Conservation (phyloP, 2,888 invertebrate species). For the Panopea generosa region DNA sequence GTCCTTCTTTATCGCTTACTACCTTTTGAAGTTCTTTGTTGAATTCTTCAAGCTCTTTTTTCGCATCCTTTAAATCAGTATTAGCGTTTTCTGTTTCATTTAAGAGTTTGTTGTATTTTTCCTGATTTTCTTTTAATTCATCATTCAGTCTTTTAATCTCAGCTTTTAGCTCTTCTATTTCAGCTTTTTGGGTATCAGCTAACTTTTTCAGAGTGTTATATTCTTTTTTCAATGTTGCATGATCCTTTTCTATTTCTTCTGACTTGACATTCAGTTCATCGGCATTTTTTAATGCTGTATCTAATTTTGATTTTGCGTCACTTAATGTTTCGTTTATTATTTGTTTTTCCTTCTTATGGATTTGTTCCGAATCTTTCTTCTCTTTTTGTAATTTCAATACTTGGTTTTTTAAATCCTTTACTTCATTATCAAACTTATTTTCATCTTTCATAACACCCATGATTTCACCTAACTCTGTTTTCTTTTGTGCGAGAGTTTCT, state of each 20-base stretch:
- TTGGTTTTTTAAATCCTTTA: constrained; percentile 59
- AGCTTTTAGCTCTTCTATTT: constrained; percentile 45
- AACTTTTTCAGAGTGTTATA: constrained; percentile 19
- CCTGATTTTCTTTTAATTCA: constrained; percentile 58
- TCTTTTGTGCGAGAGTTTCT: constrained; percentile 63
- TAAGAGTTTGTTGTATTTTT: constrained; percentile 55
- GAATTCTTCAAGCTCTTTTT: constrained; percentile 51
- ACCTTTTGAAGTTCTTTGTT: constrained; percentile 60
- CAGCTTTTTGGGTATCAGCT: constrained; percentile 36
- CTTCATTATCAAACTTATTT: constrained; percentile 66
- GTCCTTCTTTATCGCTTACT: constrained; percentile 61
- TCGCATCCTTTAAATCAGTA: constrained; percentile 59
- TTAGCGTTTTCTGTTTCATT: constrained; percentile 61
- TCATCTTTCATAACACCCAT: constrained; percentile 67
- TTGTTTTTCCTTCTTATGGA: constrained; percentile 52
- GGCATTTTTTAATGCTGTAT: constrained; percentile 22
- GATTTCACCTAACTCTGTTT: constrained; percentile 63
- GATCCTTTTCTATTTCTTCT: constrained; percentile 54
- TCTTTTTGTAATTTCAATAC: constrained; percentile 55
- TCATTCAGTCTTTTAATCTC: constrained; percentile 54
- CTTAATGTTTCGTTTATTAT: constrained; percentile 40
- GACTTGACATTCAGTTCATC: constrained; percentile 55
- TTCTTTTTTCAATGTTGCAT: constrained; percentile 39
- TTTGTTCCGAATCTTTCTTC: constrained; percentile 53
- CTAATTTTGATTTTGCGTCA: constrained; percentile 39